These are phyloP conservation scores for Caenorhabditis angaria DNA, from an alignment of 2,888 invertebrate genomes.

Conservation along the genomic window DNA sequence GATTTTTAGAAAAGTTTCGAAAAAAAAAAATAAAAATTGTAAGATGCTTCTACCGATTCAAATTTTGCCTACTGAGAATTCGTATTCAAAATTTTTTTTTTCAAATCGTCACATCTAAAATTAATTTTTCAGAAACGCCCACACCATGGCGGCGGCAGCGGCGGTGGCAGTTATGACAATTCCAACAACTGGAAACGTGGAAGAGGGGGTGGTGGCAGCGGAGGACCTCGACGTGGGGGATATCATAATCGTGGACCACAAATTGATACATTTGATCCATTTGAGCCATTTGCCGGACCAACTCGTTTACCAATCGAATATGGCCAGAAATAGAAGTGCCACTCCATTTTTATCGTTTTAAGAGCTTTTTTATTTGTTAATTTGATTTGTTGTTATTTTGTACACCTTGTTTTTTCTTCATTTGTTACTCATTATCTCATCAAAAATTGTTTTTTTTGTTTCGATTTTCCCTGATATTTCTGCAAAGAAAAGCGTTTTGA, in stretches of 20 bases:
- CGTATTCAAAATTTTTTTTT: no score
- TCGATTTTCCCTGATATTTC: neutral
- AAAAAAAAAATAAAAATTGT: no score
- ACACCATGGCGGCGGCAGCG: conserved; percentile 10
- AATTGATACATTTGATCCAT: conserved; percentile 50
- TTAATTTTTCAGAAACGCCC: conserved; percentile 27
- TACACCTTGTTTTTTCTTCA: conserved; percentile 15
- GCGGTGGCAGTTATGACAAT: conserved; percentile 22
- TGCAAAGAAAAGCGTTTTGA: no score
- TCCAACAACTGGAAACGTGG: conserved; percentile 23
- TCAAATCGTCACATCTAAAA: neutral
- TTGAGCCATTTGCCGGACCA: conserved; percentile 56
- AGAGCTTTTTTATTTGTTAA: conserved; percentile 22
- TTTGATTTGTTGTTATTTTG: conserved; percentile 4
- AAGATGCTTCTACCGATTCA: no score
- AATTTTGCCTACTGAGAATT: no score
- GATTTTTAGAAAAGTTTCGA: no score
- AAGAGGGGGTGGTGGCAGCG: conserved; percentile 22
- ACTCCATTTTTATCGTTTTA: conserved; percentile 9
- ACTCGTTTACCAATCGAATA: conserved; percentile 47
- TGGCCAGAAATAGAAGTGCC: conserved; percentile 2
- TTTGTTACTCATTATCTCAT: conserved; percentile 16
- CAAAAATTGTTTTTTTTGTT: conserved; percentile 7
- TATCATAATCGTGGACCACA: conserved; percentile 10
- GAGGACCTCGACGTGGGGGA: conserved; percentile 25